A percentile compares a stretch with the other conserved stretches of the same genome.
Conservation (phyloP, 1,140 invertebrate genomes). For the Heliothis subflexa region DNA sequence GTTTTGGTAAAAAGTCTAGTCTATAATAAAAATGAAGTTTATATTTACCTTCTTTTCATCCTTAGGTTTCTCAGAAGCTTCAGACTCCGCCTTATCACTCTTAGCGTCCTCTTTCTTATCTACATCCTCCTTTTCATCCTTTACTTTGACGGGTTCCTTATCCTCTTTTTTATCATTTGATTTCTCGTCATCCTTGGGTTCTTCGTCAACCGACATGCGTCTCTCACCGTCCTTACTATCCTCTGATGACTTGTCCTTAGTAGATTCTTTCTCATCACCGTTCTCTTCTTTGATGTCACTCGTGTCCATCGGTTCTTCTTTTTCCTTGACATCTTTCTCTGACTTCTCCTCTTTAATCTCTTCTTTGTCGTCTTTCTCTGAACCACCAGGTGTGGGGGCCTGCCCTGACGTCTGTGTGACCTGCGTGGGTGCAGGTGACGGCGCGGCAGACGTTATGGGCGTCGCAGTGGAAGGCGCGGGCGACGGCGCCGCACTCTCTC, state of each 20-base stretch:
- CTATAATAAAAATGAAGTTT: conserved; percentile 1
- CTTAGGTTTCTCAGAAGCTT: conserved; percentile 81
- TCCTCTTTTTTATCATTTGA: conserved; percentile 81
- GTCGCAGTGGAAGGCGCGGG: conserved; percentile 87
- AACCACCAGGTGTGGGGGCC: conserved; percentile 64
- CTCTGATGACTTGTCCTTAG: conserved; percentile 65
- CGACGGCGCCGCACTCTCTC: conserved; percentile 90
- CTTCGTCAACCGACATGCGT: conserved; percentile 74
- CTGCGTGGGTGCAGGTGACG: conserved; percentile 76
- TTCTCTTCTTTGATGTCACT: conserved; percentile 80
- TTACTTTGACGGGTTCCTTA: conserved; percentile 73
- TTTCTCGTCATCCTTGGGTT: conserved; percentile 81
- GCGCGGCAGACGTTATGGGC: conserved; percentile 78
- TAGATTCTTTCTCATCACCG: conserved; percentile 66
- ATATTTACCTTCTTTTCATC: conserved; percentile 83
- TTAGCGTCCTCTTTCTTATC: conserved; percentile 84
- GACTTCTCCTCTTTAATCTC: conserved; percentile 84
- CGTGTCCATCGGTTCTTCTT: conserved; percentile 82
- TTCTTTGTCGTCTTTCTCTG: conserved; percentile 83
- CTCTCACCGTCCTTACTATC: conserved; percentile 67
- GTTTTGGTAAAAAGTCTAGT: too few relatives aligned
- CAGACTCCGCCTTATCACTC: conserved; percentile 85
- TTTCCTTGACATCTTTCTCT: conserved; percentile 83
- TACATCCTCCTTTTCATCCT: conserved; percentile 79
- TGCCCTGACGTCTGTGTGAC: conserved; percentile 66